These are phyloP conservation scores for Tolmerus cingulatus DNA, from an alignment of 2,888 invertebrate species.

Conservation along the genomic window DNA sequence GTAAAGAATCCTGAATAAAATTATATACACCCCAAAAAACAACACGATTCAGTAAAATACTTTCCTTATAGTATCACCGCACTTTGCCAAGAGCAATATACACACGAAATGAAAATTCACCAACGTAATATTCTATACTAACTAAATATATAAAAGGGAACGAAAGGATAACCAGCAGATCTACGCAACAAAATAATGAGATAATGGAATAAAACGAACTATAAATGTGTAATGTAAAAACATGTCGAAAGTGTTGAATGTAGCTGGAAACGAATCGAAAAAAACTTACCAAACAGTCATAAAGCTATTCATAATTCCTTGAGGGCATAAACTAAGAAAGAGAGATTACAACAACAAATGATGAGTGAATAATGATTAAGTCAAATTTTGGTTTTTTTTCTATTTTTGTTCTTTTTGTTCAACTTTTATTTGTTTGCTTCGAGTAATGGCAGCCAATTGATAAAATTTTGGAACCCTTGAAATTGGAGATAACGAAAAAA, in stretches of 20 bases:
- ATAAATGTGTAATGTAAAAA: constrained; percentile 31
- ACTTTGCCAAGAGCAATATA: background rate
- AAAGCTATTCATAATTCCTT: constrained; percentile 89
- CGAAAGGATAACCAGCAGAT: constrained; percentile 10
- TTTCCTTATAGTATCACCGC: background rate
- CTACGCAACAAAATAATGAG: background rate
- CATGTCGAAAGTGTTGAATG: constrained; percentile 44
- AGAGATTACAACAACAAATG: constrained; percentile 53
- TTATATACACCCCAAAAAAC: background rate
- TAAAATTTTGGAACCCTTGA: constrained; percentile 30
- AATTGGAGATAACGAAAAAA: constrained; percentile 7
- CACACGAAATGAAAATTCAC: background rate
- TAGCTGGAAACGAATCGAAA: constrained; percentile 39
- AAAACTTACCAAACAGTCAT: constrained; percentile 85
- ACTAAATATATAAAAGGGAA: constrained; percentile 14
- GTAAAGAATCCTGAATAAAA: background rate
- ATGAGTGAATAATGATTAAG: constrained; percentile 49
- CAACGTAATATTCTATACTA: background rate
- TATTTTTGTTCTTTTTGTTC: background rate
- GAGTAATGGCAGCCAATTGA: constrained; percentile 25
- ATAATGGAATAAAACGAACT: constrained; percentile 34
- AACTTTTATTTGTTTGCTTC: constrained; percentile 17
- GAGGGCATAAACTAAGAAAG: constrained; percentile 76
- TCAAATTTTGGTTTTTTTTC: constrained; percentile 1
- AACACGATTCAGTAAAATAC: background rate